phyloP scores from a whole-genome alignment of 1,140 invertebrate genomes.

The Araneus ventricosus region DNA sequence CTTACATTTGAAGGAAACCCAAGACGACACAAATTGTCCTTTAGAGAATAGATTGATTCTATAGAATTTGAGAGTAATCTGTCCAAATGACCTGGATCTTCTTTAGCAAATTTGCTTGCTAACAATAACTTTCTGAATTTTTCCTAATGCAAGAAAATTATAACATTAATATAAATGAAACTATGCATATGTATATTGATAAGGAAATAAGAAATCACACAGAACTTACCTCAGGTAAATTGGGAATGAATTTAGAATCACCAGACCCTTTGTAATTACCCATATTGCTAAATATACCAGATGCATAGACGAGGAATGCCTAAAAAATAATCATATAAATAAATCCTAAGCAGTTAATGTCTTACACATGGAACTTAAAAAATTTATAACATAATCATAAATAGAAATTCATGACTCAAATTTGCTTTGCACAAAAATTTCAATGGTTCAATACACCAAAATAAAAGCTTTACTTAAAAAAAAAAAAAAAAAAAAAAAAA shows the following conservation, averaged over 20 bases:
- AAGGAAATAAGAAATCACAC: neutral
- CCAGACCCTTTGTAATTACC: conserved; percentile 98
- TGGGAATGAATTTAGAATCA: conserved; percentile 94
- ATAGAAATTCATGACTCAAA: too few species aligned
- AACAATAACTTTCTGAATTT: conserved; percentile 88
- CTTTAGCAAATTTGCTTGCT: conserved; percentile 85
- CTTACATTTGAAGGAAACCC: conserved; percentile 87
- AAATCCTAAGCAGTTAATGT: too few species aligned
- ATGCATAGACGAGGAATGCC: conserved; percentile 92
- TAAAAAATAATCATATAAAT: conserved; percentile 79
- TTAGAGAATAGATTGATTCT: conserved; percentile 86
- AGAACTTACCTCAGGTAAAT: conserved; percentile 83
- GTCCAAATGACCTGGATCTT: conserved; percentile 81
- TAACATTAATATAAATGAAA: neutral
- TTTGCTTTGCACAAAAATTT: too few species aligned
- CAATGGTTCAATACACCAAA: too few species aligned
- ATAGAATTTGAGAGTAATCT: conserved; percentile 84
- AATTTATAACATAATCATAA: too few species aligned
- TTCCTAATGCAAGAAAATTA: conserved; percentile 79
- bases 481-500: too few species aligned
- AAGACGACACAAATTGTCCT: conserved; percentile 86
- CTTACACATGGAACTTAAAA: too few species aligned
- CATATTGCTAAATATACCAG: conserved; percentile 90
- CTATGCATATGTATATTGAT: neutral
- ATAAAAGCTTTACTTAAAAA: too few species aligned